Conservation (phyloP, 2,888 invertebrate species). For the Mimas tiliae region DNA sequence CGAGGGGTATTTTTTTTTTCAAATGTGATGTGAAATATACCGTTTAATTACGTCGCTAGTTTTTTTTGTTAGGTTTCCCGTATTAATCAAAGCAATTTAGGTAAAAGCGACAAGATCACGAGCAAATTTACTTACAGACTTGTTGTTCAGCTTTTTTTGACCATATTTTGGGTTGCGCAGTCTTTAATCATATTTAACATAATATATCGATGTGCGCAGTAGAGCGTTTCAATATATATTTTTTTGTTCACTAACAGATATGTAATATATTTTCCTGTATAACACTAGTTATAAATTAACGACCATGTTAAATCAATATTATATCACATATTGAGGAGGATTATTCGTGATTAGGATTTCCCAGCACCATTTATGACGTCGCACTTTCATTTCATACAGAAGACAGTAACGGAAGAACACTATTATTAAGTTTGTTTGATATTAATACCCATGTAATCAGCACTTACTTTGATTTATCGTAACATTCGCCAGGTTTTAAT, state of each 20-base stretch:
- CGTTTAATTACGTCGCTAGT: constrained; percentile 1
- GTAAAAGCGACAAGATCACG: background rate
- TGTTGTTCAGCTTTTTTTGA: background rate
- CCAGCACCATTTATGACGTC: background rate
- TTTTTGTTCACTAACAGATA: background rate
- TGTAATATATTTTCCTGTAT: no score
- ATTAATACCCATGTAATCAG: constrained; percentile 5
- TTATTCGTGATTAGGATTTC: background rate
- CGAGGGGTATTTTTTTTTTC: constrained; percentile 42
- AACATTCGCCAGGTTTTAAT: background rate
- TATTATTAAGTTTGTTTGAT: background rate
- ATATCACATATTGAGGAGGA: background rate
- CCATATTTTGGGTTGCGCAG: background rate
- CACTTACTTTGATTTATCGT: constrained; percentile 1
- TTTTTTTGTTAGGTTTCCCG: background rate
- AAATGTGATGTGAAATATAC: constrained; percentile 4
- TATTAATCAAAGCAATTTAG: background rate
- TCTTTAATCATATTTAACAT: no score
- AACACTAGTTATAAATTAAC: no score
- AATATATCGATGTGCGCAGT: no score
- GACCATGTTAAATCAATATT: background rate
- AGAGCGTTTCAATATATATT: background rate
- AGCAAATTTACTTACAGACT: background rate
- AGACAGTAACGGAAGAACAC: no score
- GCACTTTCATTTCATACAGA: background rate